phyloP scores from a whole-genome alignment of 2,113 vertebrate genomes.

The Morone chrysops region DNA sequence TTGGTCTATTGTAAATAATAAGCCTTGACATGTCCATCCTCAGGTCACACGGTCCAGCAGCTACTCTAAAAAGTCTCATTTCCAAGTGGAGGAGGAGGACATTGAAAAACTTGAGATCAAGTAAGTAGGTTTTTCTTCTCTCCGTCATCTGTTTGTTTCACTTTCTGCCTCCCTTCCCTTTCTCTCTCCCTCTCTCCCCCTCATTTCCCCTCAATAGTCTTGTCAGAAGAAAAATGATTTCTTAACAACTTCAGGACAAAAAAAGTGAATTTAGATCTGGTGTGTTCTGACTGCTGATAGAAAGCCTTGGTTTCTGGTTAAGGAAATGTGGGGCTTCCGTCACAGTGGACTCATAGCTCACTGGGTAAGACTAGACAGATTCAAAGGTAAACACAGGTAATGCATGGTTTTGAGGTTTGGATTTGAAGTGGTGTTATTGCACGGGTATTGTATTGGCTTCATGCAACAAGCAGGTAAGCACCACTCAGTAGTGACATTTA shows the following conservation, averaged over 20 bases:
- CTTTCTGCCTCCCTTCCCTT: background rate
- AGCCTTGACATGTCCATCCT: conserved; percentile 24
- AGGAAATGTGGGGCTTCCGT: conserved; percentile 75
- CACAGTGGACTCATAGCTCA: conserved; percentile 75
- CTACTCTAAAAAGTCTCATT: conserved; percentile 95
- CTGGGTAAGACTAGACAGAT: conserved; percentile 78
- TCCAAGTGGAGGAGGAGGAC: conserved; percentile 98
- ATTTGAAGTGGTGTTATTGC: conserved; percentile 80
- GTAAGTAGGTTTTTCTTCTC: conserved; percentile 78
- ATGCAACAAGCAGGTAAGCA: conserved; percentile 52
- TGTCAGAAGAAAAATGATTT: conserved; percentile 43
- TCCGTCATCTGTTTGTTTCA: background rate
- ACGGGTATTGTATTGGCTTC: conserved; percentile 52
- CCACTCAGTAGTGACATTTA: conserved; percentile 9
- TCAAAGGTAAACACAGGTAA: conserved; percentile 72
- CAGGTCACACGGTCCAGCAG: conserved; percentile 96
- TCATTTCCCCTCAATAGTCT: conserved; percentile 15
- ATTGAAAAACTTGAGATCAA: conserved; percentile 98
- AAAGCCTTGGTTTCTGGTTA: conserved; percentile 79
- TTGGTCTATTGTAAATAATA: background rate
- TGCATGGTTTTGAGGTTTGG: conserved; percentile 79
- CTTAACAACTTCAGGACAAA: conserved; percentile 27
- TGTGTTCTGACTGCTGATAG: conserved; percentile 77
- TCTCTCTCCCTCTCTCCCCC: background rate
- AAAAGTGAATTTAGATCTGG: conserved; percentile 57